A percentile compares a stretch with the other conserved stretches of the same genome.
phyloP scores from a whole-genome alignment of 2,113 vertebrate genomes.

The Aegotheles bennettii region DNA sequence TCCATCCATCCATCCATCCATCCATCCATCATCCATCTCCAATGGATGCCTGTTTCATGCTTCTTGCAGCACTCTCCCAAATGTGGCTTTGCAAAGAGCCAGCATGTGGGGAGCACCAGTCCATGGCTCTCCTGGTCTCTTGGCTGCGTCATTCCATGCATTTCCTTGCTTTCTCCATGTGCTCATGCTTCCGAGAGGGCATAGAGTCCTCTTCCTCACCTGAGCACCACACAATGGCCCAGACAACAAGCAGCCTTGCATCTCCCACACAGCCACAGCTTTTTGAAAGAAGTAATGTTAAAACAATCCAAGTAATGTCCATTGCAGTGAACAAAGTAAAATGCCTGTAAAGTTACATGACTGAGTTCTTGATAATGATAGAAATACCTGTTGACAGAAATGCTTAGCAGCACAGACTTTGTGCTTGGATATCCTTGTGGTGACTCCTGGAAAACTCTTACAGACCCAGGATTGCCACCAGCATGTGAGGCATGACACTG shows the following conservation, averaged over 20 bases:
- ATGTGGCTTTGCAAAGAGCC: neutral
- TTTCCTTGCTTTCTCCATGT: neutral
- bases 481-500: neutral
- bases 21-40: neutral
- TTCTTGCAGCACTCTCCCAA: neutral
- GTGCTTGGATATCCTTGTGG: neutral
- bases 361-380: neutral
- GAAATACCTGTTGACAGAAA: neutral
- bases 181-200: neutral
- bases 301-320: neutral
- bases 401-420: neutral
- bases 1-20: neutral
- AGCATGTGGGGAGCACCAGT: neutral
- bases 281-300: neutral
- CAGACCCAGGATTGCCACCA: neutral
- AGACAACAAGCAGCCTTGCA: rapidly evolving
- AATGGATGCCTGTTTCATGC: neutral
- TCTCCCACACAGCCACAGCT: neutral
- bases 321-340: neutral
- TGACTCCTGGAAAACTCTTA: neutral
- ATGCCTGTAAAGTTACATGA: neutral
- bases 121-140: neutral
- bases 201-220: neutral
- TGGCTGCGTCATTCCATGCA: neutral
- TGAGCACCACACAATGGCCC: neutral